These are phyloP conservation scores for Aramus guarauna DNA, from an alignment of 2,113 vertebrate genomes.

Conservation along the genomic window DNA sequence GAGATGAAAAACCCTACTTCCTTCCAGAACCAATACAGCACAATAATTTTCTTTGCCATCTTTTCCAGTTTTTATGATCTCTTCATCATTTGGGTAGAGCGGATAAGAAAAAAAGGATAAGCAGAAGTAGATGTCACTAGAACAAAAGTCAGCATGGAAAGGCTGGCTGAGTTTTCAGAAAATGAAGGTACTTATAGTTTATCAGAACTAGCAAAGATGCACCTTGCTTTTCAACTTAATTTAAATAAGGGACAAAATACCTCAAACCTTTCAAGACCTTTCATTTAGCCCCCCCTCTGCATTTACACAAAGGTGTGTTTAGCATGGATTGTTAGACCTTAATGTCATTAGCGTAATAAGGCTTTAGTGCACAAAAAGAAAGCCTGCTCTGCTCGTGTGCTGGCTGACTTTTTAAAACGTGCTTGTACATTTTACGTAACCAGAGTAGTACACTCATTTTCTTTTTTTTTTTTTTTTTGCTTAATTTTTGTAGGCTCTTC, in stretches of 20 bases:
- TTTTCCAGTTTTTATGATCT: not conserved
- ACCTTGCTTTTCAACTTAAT: not conserved
- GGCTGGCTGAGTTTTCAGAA: not conserved
- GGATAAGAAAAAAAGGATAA: not conserved
- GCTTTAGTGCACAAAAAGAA: slow-evolving; percentile 29
- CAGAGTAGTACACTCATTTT: not conserved
- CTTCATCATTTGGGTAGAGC: not conserved
- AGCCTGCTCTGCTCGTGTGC: not conserved
- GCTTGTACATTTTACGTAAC: not conserved
- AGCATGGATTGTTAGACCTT: slow-evolving; percentile 2
- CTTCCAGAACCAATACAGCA: not conserved
- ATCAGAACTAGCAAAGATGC: not conserved
- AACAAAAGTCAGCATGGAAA: not conserved
- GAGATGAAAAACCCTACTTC: not conserved
- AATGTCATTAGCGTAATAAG: slow-evolving; percentile 18
- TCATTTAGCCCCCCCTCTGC: not conserved
- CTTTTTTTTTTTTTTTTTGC: not conserved
- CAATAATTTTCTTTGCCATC: not conserved
- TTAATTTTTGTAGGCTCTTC: slow-evolving; percentile 76
- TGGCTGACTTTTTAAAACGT: not conserved
- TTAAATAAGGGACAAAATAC: not conserved
- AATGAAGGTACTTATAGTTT: not conserved
- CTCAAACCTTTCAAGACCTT: not conserved
- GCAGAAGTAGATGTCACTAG: not conserved
- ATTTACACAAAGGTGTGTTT: not conserved